Percentiles rank a stretch among this genome's conserved stretches.
These are phyloP conservation scores for Strix occidentalis DNA, from an alignment of 2,797 vertebrate genomes.

Conservation along the genomic window DNA sequence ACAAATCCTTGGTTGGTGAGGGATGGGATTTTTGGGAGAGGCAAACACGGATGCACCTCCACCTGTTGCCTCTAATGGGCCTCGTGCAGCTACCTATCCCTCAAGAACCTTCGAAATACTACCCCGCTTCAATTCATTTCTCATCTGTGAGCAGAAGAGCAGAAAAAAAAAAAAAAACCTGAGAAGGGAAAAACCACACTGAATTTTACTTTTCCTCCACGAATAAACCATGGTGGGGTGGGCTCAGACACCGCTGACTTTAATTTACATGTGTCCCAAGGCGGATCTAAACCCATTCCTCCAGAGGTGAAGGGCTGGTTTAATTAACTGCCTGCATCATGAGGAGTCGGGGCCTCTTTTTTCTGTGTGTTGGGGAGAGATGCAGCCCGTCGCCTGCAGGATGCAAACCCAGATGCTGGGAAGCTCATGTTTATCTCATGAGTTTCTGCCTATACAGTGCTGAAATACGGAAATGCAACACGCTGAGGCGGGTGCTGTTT, in stretches of 20 bases:
- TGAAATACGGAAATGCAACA: not conserved
- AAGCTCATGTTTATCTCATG: conserved; percentile 43
- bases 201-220: not conserved
- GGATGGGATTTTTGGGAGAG: not conserved
- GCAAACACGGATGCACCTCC: rapidly evolving
- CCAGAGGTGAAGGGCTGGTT: conserved; percentile 20
- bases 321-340: not conserved
- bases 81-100: rapidly evolving
- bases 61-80: not conserved
- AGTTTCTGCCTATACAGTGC: not conserved
- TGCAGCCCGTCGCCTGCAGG: not conserved
- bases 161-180: not conserved
- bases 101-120: not conserved
- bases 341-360: not conserved
- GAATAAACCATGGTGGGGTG: not conserved
- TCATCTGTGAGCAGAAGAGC: not conserved
- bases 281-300: not conserved
- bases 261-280: conserved; percentile 45
- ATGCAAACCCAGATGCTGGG: not conserved
- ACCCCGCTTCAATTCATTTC: not conserved
- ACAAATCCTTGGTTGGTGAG: not conserved
- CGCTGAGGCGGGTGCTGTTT: not conserved
- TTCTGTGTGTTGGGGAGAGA: rapidly evolving
- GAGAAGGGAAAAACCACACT: not conserved
- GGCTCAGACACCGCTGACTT: not conserved